phyloP scores from a whole-genome alignment of 1,140 invertebrate genomes.

The Adoxophyes honmai region DNA sequence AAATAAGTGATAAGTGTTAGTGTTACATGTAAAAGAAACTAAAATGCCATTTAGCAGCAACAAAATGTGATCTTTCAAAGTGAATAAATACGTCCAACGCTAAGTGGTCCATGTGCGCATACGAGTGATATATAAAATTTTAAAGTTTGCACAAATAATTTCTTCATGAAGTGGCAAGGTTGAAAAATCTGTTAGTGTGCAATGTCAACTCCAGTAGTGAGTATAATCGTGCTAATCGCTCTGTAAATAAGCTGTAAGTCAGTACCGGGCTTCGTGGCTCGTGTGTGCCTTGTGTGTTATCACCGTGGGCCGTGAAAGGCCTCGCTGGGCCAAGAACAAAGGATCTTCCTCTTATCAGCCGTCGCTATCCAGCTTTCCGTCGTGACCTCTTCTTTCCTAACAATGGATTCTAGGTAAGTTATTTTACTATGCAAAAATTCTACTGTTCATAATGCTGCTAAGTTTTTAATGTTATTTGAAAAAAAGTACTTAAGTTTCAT shows the following conservation, averaged over 20 bases:
- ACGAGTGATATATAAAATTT: conserved; percentile 40
- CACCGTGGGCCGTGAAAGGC: conserved; percentile 40
- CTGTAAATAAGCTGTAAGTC: conserved; percentile 61
- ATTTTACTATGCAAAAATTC: no score
- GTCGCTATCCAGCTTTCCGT: conserved; percentile 24
- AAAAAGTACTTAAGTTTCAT: no score
- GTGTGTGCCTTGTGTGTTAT: conserved; percentile 59
- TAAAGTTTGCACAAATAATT: conserved; percentile 51
- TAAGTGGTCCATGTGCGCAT: conserved; percentile 23
- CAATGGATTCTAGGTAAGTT: conserved; percentile 59
- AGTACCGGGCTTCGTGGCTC: conserved; percentile 41
- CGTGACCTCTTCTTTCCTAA: conserved; percentile 24
- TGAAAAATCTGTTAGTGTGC: conserved; percentile 63
- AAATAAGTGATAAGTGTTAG: no score
- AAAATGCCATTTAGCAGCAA: no score
- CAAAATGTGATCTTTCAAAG: not conserved
- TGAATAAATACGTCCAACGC: not conserved
- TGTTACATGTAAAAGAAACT: no score
- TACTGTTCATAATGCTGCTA: no score
- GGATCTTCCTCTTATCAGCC: conserved; percentile 29
- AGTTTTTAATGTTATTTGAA: no score
- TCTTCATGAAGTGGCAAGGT: conserved; percentile 43
- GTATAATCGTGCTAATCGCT: conserved; percentile 65
- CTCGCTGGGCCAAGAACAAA: conserved; percentile 49
- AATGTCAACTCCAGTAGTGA: conserved; percentile 67